A percentile compares a stretch with the other conserved stretches of the same genome.
Conservation (phyloP, 2,797 vertebrate species). For the Lithobates pipiens region DNA sequence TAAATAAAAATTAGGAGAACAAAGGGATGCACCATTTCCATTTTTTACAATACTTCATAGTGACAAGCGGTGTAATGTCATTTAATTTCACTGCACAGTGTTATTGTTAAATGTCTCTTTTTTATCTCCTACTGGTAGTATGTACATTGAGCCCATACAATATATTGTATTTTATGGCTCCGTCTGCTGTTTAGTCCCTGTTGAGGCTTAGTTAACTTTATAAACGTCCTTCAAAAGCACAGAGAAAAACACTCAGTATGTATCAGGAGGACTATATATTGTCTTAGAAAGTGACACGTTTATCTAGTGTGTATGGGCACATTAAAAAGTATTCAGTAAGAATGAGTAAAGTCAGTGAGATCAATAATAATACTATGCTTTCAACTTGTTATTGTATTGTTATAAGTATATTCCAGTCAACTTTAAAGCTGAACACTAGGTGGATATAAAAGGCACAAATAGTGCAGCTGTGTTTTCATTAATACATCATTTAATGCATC, state of each 20-base stretch:
- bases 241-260: slow-evolving; percentile 24
- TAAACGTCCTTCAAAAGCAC: slow-evolving; percentile 60
- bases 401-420: neutral
- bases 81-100: slow-evolving; percentile 77
- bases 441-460: neutral
- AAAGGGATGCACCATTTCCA: neutral
- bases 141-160: slow-evolving; percentile 69
- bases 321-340: neutral
- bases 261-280: slow-evolving; percentile 28
- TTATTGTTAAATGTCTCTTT: neutral
- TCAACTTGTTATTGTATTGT: too few relatives aligned
- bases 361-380: neutral
- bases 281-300: neutral
- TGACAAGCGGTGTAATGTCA: slow-evolving; percentile 77
- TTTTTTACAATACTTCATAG: neutral
- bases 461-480: too few relatives aligned
- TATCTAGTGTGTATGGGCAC: neutral
- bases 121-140: neutral
- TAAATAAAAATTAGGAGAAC: neutral
- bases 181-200: slow-evolving; percentile 78
- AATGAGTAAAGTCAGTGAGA: neutral
- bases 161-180: slow-evolving; percentile 70
- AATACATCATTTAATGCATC: too few relatives aligned
- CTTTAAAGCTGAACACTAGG: neutral
- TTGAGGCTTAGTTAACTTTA: slow-evolving; percentile 61